Evolutionary conservation across 1,140 invertebrate species (phyloP).

Genomic region (Dysdera silvatica): DNA sequence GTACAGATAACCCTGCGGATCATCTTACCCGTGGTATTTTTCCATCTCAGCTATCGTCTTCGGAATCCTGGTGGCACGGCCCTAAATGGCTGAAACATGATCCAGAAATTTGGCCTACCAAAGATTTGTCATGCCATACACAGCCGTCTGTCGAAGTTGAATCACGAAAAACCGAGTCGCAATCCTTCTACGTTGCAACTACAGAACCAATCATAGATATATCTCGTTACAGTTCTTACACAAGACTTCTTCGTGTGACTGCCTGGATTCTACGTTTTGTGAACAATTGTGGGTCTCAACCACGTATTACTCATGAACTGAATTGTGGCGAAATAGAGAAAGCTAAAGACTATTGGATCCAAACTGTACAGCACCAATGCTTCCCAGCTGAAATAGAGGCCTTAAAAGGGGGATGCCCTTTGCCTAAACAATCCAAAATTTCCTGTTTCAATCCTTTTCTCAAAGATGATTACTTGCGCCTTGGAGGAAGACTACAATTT

Average conservation of each 20-base stretch:
- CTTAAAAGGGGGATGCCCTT: too few species aligned
- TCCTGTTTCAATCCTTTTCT: too few species aligned
- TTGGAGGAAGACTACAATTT: neutral
- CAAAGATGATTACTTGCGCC: neutral
- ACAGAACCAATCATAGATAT: neutral
- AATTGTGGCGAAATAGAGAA: neutral
- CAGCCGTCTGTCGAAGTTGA: neutral
- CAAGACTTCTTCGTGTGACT: neutral
- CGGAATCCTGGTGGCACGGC: neutral
- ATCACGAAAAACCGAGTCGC: neutral
- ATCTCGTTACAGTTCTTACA: neutral
- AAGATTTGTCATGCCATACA: too few species aligned
- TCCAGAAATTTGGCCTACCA: neutral
- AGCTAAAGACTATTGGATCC: neutral
- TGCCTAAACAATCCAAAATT: too few species aligned
- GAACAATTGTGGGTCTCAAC: neutral
- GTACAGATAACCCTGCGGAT: conserved; percentile 14
- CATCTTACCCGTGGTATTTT: neutral
- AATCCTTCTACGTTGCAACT: neutral
- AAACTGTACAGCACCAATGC: neutral
- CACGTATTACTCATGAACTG: neutral
- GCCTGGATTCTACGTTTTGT: neutral
- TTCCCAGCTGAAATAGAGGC: too few species aligned
- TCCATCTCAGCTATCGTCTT: neutral
- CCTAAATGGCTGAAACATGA: neutral